Evolutionary conservation across 1,140 invertebrate genomes (phyloP), one percentile per base, ranked within the genome.

Genomic region (Luehdorfia chinensis): DNA sequence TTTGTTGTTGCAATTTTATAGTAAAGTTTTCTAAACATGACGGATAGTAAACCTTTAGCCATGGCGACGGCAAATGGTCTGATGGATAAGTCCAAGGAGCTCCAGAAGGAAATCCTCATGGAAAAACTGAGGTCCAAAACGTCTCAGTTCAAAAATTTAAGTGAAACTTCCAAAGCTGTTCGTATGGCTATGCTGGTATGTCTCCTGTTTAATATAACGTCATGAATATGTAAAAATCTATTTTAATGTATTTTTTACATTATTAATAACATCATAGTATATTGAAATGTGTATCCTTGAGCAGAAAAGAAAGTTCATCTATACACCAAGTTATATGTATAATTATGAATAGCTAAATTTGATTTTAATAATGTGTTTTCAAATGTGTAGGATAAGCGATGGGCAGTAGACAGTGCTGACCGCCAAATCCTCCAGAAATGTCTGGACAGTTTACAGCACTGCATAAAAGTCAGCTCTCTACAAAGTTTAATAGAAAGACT

Each of bases 401-500:
- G 92, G 85, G 91, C 92, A 11, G 88, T 95, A 12, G 96, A 98
- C 58, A 93, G 89, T 63, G 90, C 92, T 18, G 96, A 98, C 65
- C 92, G 95, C 71, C 90, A 89, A 59, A 94, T 95, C 45, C 84
- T 98, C 33, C 96, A 97, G 77, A 94, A 94, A 86, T 97, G 95
- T 78, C 87, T 98, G 32, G 96, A 98, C 75, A 94, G 94, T 27
- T 86, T 98, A 47, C 97, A 98, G 75, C 94, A 97, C 74, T 96
- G 94, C 19, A 97, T 98, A 50, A 97, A 97, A 91, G 95, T 98
- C 0, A 95, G 93, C 30, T 95, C 94, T 0, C 86, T 97, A 14
- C 94, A 97, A 69, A 95, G 95, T 1, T 93, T 98, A 87, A 93
- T 98, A 7, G 97, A 98, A 79, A 90, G 96, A 53, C 87, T 98